phyloP scores from a whole-genome alignment of 2,797 vertebrate species.

The Varecia variegata region DNA sequence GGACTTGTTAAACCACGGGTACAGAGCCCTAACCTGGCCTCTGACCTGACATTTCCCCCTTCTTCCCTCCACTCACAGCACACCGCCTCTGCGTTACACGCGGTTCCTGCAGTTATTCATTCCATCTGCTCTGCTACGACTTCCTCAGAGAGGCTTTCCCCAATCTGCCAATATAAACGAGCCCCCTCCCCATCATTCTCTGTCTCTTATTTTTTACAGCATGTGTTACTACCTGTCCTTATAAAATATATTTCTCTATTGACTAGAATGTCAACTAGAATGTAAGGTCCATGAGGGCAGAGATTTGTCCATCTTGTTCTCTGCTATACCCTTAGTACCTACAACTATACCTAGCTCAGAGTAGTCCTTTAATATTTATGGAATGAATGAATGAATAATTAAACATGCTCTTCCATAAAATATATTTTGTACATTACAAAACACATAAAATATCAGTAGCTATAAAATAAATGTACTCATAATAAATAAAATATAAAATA shows the following conservation, averaged over 20 bases:
- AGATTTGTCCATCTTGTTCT: not conserved
- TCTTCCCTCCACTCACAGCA: not conserved
- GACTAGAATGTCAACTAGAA: not conserved
- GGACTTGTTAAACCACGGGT: not conserved
- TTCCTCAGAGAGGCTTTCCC: not conserved
- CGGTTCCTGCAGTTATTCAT: not conserved
- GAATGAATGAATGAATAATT: not conserved
- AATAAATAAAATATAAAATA: not conserved
- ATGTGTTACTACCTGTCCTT: not conserved
- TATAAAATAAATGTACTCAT: not conserved
- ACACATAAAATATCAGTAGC: not conserved
- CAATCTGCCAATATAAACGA: not conserved
- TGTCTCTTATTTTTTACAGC: not conserved
- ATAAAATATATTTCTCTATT: not conserved
- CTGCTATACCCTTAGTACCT: not conserved
- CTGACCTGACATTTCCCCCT: not conserved
- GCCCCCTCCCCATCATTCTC: too few species aligned
- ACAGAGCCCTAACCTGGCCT: not conserved
- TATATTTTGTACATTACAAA: not conserved
- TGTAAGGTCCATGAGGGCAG: not conserved
- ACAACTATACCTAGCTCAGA: not conserved
- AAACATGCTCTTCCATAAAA: not conserved
- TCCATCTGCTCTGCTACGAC: not conserved
- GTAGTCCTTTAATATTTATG: not conserved
- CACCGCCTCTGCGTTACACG: not conserved